Base-by-base conservation (phyloP, 2,888 invertebrate species). In the Megaustenia siamemsis region DNA sequence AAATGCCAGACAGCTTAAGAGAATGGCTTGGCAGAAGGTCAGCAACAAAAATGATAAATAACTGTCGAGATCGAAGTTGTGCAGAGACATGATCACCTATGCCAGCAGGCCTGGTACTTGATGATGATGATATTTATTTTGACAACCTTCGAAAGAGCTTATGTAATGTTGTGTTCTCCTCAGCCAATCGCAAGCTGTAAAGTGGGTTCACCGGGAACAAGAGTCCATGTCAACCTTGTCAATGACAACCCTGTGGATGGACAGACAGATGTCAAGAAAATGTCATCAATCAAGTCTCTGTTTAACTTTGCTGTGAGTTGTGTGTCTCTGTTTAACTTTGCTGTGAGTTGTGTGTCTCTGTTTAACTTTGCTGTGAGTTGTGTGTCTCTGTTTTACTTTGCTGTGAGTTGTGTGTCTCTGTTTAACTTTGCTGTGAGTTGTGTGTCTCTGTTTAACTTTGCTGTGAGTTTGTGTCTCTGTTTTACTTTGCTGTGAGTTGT, bases 161-260 rank as follows among this genome's bases (percentile, higher is more conserved):
- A n/a, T n/a, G n/a, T n/a, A n/a, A n/a, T n/a, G n/a, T n/a, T 32
- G 1, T 73, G 6, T 68, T 24, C 56, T 49, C 15, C 40, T 53
- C 82, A 86, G 86, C 84, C 86, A 45, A 79, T 86, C 82, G 80
- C 63, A 24, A 75, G 63, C 40, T 86, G 87, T 35, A 81, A 88
- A 35, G 87, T 92, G 35, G 92, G 92, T 12, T 88, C 88, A 24
- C 90, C 90, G 12, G 90, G 90, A 15, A 66, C 77, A 32, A 87
- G 85, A 56, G 87, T 73, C 38, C 4, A 78, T 43, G 45, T 71
- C 24, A 87, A 87, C 18, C 21, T 75, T 15, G 63, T 84, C 56
- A 82, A 63, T 28, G 88, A 87, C 49, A 32, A 73, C 68, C 66
- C 80, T 18, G 75, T 18, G 21, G 60, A 68, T 60, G 49, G 53